Percentiles rank a stretch among this genome's conserved stretches.
These are phyloP conservation scores for Heterodera carotae DNA, from an alignment of 1,140 invertebrate species.

Conservation along the genomic window DNA sequence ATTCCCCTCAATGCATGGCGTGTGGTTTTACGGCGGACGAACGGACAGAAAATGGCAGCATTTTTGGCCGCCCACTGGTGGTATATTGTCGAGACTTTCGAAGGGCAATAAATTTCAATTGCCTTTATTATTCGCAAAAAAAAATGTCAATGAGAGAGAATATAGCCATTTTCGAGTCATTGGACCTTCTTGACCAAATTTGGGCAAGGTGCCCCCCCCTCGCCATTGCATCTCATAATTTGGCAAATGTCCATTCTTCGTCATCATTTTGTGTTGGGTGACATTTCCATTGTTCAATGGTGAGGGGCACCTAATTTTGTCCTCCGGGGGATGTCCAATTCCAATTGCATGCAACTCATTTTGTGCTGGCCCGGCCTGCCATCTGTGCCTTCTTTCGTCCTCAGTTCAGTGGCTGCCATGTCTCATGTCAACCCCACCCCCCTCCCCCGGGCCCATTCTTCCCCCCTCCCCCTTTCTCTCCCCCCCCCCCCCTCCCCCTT, in stretches of 20 bases:
- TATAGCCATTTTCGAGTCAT: too few relatives aligned
- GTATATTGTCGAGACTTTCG: slow-evolving; percentile 12
- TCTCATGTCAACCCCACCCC: neutral
- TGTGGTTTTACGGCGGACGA: neutral
- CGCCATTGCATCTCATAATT: too few relatives aligned
- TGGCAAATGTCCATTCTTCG: too few relatives aligned
- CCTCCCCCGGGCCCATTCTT: neutral
- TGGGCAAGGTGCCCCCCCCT: too few relatives aligned
- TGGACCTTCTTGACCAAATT: too few relatives aligned
- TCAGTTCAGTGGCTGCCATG: neutral
- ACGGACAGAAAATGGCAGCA: slow-evolving; percentile 7
- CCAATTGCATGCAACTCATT: neutral
- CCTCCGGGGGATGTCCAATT: neutral
- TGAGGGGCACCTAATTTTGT: neutral
- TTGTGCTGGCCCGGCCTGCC: slow-evolving; percentile 1
- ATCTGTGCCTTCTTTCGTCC: neutral
- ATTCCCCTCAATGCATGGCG: neutral
- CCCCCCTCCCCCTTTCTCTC: too few relatives aligned
- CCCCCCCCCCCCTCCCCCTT: neutral
- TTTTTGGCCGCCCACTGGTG: neutral
- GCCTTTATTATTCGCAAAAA: too few relatives aligned
- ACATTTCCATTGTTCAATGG: neutral
- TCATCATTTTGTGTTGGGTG: neutral
- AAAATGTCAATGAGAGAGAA: too few relatives aligned
- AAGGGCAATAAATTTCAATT: neutral